A percentile compares a stretch with the other conserved stretches of the same genome.
Conservation (phyloP, 2,113 vertebrate genomes). For the Syngnathus typhle region DNA sequence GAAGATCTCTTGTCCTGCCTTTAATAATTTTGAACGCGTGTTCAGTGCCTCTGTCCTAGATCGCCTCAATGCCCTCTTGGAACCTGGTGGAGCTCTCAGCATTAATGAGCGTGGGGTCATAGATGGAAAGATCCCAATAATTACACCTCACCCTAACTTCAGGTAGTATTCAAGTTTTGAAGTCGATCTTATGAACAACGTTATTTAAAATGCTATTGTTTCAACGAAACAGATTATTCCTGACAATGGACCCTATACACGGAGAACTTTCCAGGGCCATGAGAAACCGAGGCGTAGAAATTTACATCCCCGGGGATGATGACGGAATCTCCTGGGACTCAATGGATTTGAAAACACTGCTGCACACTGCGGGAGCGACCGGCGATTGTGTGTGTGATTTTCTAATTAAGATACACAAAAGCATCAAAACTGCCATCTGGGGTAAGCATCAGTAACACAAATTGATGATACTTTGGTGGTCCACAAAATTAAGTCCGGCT, state of each 20-base stretch:
- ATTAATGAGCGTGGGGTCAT: conserved; percentile 90
- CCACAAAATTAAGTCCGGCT: no score
- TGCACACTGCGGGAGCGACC: conserved; percentile 82
- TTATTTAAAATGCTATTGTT: conserved; percentile 1
- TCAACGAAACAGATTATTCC: conserved; percentile 77
- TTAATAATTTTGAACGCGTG: background rate
- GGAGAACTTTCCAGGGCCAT: conserved; percentile 97
- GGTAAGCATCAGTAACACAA: conserved; percentile 64
- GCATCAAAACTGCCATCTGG: conserved; percentile 74
- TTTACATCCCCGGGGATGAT: conserved; percentile 83
- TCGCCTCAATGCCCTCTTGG: conserved; percentile 91
- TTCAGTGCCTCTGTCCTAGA: conserved; percentile 91
- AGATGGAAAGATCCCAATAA: conserved; percentile 80
- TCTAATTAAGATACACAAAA: conserved; percentile 78
- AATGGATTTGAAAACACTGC: conserved; percentile 82
- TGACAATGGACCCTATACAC: conserved; percentile 92
- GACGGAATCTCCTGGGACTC: conserved; percentile 71
- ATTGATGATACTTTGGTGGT: background rate
- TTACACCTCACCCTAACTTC: conserved; percentile 90
- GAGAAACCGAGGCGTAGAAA: conserved; percentile 93
- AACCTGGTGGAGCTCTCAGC: conserved; percentile 89
- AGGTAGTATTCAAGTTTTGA: conserved; percentile 85
- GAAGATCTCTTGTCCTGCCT: background rate
- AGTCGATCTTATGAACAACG: background rate
- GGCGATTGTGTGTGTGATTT: conserved; percentile 82